Conservation (phyloP, 2,797 vertebrate genomes). For the Ispidina picta region DNA sequence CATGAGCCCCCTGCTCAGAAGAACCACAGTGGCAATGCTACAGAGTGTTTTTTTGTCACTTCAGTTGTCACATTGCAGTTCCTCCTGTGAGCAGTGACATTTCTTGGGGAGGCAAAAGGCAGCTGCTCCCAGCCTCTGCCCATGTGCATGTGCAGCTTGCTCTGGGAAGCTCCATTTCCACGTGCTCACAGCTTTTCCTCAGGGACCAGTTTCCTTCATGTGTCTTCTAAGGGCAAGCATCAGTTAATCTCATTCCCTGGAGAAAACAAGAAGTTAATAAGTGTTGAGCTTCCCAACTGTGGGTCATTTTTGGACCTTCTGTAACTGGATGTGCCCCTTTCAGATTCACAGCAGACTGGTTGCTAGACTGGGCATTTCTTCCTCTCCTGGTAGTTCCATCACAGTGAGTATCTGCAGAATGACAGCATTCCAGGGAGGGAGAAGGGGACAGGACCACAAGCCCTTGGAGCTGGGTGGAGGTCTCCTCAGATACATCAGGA, state of each 20-base stretch:
- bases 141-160: background rate
- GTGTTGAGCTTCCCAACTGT: background rate
- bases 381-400: background rate
- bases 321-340: background rate
- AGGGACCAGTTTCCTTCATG: background rate
- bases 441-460: background rate
- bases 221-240: background rate
- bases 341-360: background rate
- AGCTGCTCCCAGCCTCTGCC: background rate
- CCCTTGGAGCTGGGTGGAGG: background rate
- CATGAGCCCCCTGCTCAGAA: background rate
- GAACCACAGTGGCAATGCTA: background rate
- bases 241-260: background rate
- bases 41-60: background rate
- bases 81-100: background rate
- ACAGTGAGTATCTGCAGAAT: accelerated
- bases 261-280: background rate
- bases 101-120: background rate
- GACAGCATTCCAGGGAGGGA: background rate
- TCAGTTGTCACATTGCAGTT: background rate
- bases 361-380: background rate
- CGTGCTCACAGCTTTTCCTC: background rate
- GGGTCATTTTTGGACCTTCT: background rate
- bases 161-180: background rate
- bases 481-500: background rate